phyloP scores from a whole-genome alignment of 2,113 vertebrate genomes.

The Tupaia chinensis region DNA sequence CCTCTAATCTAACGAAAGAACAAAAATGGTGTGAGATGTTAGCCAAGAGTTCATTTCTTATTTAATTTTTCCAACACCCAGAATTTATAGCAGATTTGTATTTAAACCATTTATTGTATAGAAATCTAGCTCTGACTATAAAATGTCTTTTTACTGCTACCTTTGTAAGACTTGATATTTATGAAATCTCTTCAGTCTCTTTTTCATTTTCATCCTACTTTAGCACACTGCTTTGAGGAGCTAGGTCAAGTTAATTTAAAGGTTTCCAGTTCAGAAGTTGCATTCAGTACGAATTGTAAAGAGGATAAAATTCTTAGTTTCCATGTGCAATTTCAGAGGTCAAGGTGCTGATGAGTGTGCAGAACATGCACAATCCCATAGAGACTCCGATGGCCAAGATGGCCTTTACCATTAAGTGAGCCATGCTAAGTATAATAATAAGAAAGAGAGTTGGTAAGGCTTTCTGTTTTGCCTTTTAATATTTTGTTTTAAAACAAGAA shows the following conservation, averaged over 20 bases:
- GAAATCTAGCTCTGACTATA: not conserved
- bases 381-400: not conserved
- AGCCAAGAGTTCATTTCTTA: not conserved
- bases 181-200: not conserved
- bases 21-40: not conserved
- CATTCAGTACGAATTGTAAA: not conserved
- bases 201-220: not conserved
- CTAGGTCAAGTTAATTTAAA: not conserved
- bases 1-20: not conserved
- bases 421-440: not conserved
- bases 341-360: not conserved
- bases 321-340: not conserved
- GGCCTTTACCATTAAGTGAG: not conserved
- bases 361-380: not conserved
- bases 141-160: not conserved
- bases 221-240: not conserved
- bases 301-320: not conserved
- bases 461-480: constrained; percentile 15
- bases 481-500: not conserved
- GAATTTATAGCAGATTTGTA: not conserved
- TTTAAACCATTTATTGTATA: not conserved
- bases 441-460: not conserved
- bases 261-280: not conserved
- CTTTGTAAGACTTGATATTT: not conserved
- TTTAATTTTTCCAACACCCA: not conserved